Base-by-base conservation (phyloP, 2,113 vertebrate genomes). In the Syngnathoides biaculeatus region DNA sequence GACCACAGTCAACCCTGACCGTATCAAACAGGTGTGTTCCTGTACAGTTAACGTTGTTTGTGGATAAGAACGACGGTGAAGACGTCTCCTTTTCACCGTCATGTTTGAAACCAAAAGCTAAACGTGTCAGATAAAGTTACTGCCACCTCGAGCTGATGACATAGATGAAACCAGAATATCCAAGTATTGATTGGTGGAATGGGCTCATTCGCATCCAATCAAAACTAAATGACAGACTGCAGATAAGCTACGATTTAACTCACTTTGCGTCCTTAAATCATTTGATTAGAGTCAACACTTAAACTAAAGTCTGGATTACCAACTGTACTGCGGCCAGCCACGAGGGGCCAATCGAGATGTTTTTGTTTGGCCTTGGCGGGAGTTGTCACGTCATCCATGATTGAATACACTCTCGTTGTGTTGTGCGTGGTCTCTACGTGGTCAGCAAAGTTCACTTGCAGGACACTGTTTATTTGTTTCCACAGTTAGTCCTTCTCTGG, bases 1-100 rank as follows among this genome's bases (percentile, higher is more conserved):
- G 92, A 99, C 97, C 87, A 98, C 97, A 38, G 97, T 99, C 82
- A 99, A 98, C 81, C 97, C 97, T 35, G 97, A 99, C 82, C 97
- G 97, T 64, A 96, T 99, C 92, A 99, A 99, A 93, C 97, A 99
- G 96, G 97, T 98, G 91, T 92, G 94, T 90, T 79, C 80, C 35
- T 30, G 52, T 8, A 15, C 19, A 27, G 19, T 14, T 61, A 35
- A 0, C n/a, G 13, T 42, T 20, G 47, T 74, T n/a, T n/a, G 48
- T 22, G n/a, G 59, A 40, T 19, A 10, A 42, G 5, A 12, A 59
- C 3, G 8, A 20, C 4, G 58, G 58, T 11, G 8, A 38, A 59
- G 27, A 11, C 57, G 20, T 59, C 5, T 59, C 2, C 14, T 10
- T 45, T 15, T 2, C n/a, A n/a, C n/a, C n/a, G 11, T 11, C 10